A percentile compares a stretch with the other conserved stretches of the same genome.
Evolutionary conservation across 2,113 vertebrate species (phyloP).

Genomic region (Hiodon alosoides): DNA sequence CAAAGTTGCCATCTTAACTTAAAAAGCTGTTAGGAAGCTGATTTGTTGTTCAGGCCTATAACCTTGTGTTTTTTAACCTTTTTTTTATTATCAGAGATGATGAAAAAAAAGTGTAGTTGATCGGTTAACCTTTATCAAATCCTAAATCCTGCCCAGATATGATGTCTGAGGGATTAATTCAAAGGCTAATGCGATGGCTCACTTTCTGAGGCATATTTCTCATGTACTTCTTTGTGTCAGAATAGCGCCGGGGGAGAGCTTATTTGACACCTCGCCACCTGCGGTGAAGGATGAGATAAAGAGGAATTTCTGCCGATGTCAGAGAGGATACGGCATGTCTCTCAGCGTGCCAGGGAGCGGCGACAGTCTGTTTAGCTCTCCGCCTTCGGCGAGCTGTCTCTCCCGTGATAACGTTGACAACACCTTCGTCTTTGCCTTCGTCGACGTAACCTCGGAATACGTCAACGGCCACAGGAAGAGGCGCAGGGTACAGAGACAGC

Average conservation of each 20-base stretch:
- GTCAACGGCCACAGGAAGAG: constrained; percentile 33
- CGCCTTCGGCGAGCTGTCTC: constrained; percentile 45
- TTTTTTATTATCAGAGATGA: not conserved
- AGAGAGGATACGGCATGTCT: constrained; percentile 35
- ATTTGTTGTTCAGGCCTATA: constrained; percentile 4
- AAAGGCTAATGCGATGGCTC: constrained; percentile 31
- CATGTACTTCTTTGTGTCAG: constrained; percentile 46
- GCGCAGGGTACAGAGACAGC: constrained; percentile 31
- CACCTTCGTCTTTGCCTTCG: constrained; percentile 59
- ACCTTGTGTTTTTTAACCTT: not conserved
- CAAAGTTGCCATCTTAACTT: not conserved
- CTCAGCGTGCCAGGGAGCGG: not conserved
- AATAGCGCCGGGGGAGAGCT: constrained; percentile 64
- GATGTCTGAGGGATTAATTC: constrained; percentile 32
- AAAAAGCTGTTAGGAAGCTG: not conserved
- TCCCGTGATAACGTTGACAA: constrained; percentile 58
- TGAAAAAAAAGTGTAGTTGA: constrained; percentile 22
- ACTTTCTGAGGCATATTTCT: constrained; percentile 32
- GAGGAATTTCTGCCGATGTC: constrained; percentile 61
- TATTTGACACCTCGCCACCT: constrained; percentile 61
- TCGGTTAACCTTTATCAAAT: constrained; percentile 41
- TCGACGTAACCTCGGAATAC: constrained; percentile 66
- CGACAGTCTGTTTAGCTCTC: constrained; percentile 32
- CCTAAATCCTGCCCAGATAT: constrained; percentile 33
- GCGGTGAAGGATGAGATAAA: constrained; percentile 35